Conservation (phyloP, 2,797 vertebrate species). For the Chelmon rostratus region DNA sequence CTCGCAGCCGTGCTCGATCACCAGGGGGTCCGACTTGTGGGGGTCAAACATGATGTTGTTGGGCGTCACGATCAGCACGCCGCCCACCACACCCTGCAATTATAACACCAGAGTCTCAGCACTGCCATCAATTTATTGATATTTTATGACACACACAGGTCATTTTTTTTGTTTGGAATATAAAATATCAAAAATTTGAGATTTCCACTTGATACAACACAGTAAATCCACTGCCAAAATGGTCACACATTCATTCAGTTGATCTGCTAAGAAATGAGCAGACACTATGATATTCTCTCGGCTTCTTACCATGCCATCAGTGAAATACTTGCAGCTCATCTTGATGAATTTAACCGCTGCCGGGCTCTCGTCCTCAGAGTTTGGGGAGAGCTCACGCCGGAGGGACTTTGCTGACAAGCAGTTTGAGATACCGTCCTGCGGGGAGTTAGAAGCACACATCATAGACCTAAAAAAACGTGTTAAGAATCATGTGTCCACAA, state of each 20-base stretch:
- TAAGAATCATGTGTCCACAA: no score
- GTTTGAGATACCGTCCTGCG: slow-evolving; percentile 88
- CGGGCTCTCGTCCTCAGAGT: slow-evolving; percentile 96
- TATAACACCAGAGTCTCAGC: neutral
- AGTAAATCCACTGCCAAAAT: no score
- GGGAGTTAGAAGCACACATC: slow-evolving; percentile 2
- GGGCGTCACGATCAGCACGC: slow-evolving; percentile 99
- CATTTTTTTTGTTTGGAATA: no score
- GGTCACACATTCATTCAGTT: neutral
- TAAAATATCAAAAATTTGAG: no score
- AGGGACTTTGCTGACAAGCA: slow-evolving; percentile 87
- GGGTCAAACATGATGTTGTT: slow-evolving; percentile 99
- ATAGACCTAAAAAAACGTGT: no score
- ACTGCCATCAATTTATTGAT: neutral
- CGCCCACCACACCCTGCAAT: slow-evolving; percentile 95
- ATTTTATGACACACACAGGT: neutral
- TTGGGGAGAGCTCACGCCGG: slow-evolving; percentile 91
- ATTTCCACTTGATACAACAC: no score
- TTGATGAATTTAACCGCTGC: slow-evolving; percentile 96
- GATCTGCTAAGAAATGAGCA: neutral
- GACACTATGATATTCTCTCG: no score
- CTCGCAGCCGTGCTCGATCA: slow-evolving; percentile 98
- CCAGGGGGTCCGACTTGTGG: slow-evolving; percentile 97
- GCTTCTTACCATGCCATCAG: slow-evolving; percentile 95
- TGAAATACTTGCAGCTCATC: slow-evolving; percentile 99